Base-by-base conservation (phyloP, 2,113 vertebrate species). In the Chlamydotis undulata region DNA sequence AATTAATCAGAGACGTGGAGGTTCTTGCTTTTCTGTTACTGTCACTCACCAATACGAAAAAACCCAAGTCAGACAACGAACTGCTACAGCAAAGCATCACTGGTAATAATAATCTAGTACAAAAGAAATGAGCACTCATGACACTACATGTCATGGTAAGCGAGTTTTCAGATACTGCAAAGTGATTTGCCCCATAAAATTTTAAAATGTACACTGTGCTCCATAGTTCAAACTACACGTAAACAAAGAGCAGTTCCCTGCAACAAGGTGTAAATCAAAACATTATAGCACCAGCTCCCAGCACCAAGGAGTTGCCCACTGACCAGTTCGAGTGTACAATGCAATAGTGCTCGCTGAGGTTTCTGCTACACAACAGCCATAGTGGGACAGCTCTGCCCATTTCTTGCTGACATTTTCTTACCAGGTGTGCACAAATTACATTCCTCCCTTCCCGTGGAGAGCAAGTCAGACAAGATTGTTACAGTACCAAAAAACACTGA, bases 221-320 rank as follows among this genome's bases (percentile, higher is more conserved):
- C 91, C 84, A 85, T 24, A 96, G 89, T 91, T 82, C 74, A 91
- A 97, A 96, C 93, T 70, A 92, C 96, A 94, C 22, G 18, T 90
- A 97, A 97, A 90, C 94, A 68, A 96, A 84, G 49, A 96, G 81
- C 94, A 89, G 87, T 92, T 96, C 94, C 95, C 96, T 96, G 96
- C 94, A 73, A 95, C 70, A 59, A 80, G 88, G 73, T 93, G 91
- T 94, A 93, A 92, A 89, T 96, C 83, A 63, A 79, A 80, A 93
- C 49, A 21, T 97, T 88, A 85, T 89, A 98, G 97, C 97, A 97
- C 97, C 96, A 83, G 88, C 95, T 96, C 96, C 96, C 95, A 98
- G 98, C 97, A 98, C 97, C 97, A 69, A 74, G 92, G 95, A 91
- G 96, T 97, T 87, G 69, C 94, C 94, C 82, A 43, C 65, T 85